phyloP scores from a whole-genome alignment of 2,113 vertebrate genomes.

The Nycticryphes semicollaris region DNA sequence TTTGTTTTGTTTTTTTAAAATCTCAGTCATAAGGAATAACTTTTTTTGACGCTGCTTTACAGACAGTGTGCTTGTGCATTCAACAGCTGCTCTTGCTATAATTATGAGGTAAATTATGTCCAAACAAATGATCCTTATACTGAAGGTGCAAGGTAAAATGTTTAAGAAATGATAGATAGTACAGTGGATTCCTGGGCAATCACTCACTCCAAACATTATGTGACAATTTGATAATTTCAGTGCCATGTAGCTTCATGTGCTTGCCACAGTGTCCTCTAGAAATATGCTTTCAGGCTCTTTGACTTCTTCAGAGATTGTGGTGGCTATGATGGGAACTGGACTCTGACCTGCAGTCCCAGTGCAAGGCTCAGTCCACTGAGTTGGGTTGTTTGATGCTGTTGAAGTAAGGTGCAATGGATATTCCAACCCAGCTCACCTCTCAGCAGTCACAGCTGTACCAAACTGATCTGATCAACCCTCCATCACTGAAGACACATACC shows the following conservation, averaged over 20 bases:
- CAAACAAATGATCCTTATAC: background rate
- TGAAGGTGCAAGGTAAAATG: background rate
- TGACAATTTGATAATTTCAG: background rate
- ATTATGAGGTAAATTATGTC: background rate
- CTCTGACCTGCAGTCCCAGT: rapidly evolving
- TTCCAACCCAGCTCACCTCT: background rate
- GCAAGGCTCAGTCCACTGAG: background rate
- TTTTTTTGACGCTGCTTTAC: background rate
- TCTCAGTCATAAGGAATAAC: background rate
- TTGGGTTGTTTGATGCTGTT: background rate
- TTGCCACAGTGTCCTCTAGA: background rate
- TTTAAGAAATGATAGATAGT: background rate
- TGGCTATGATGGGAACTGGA: background rate
- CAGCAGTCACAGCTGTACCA: background rate
- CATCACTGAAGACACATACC: background rate
- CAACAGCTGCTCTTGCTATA: background rate
- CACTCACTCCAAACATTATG: background rate
- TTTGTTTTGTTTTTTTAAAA: background rate
- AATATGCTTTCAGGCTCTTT: background rate
- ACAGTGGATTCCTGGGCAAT: background rate
- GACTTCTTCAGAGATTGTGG: background rate
- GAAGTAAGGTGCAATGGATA: background rate
- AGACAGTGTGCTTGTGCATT: background rate
- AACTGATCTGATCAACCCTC: background rate
- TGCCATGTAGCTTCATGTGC: rapidly evolving